Base-by-base conservation (phyloP, 1,140 invertebrate species). In the Pseudomyrmex dendroicus region DNA sequence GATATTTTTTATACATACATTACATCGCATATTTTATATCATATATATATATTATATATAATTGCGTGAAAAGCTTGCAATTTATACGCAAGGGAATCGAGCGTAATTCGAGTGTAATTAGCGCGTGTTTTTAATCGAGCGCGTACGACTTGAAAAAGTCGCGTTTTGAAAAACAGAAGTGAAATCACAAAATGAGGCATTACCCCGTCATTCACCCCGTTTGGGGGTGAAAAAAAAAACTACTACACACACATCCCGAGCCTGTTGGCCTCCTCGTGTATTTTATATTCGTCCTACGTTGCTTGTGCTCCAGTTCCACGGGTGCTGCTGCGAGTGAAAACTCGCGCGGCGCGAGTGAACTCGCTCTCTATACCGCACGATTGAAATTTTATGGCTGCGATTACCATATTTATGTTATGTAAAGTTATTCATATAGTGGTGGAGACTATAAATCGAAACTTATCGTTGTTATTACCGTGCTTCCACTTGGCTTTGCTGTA, bases 371-470 rank as follows among this genome's bases (percentile, higher is more conserved):
- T 70, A 80, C 76, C 76, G 54, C 76, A 70, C 76, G 76, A 80
- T 80, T 80, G 76, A 80, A 80, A 80, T 80, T 80, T 80, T 80
- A 80, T 80, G 76, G 76, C 66, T 50, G 66, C 76, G 66, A 80
- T 80, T 80, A 80, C 66, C 76, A 80, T 80, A 80, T 80, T 80
- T 80, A 80, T 80, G 76, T 59, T 80, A 80, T 80, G 76, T 80
- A 80, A 80, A 80, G 66, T 80, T 80, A 80, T 80, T 80, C 76
- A 80, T 80, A 80, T 80, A 80, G 76, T 80, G 66, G 66, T 80
- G 76, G 76, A 80, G 76, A 80, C 76, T 80, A 80, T 80, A 80
- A 80, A 80, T 80, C 76, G 76, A 80, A 80, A 80, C 76, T 80
- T 80, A 80, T 80, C 76, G 76, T 80, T 80, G 76, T 80, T 72